phyloP scores from a whole-genome alignment of 2,888 invertebrate species.

The Dasypolia templi region DNA sequence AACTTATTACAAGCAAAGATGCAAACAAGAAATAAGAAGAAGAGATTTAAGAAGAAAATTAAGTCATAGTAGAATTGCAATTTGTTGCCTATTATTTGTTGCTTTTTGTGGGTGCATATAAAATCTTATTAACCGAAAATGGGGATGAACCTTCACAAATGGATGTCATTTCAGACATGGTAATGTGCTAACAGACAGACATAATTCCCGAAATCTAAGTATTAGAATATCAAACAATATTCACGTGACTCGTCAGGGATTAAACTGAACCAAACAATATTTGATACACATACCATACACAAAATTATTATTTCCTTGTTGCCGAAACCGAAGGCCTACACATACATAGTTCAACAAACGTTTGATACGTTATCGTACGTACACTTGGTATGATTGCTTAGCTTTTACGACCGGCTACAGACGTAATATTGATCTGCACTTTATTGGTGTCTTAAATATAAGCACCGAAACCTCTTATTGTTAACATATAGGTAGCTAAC shows the following conservation, averaged over 20 bases:
- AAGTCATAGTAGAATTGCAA: constrained; percentile 58
- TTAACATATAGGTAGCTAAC: constrained; percentile 36
- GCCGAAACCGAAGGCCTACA: constrained; percentile 34
- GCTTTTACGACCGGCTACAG: constrained; percentile 60
- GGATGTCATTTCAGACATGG: neutral
- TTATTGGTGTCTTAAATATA: constrained; percentile 62
- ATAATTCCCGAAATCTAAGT: neutral
- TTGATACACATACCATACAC: constrained; percentile 21
- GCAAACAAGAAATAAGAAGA: constrained; percentile 62
- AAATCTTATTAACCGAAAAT: constrained; percentile 7
- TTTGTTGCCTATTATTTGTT: constrained; percentile 25
- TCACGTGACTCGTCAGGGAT: constrained; percentile 9
- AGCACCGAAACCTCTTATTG: constrained; percentile 57
- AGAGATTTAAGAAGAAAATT: constrained; percentile 55
- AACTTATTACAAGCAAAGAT: constrained; percentile 73
- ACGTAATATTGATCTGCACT: constrained; percentile 62
- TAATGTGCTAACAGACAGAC: neutral
- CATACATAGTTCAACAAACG: constrained; percentile 44
- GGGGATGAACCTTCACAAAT: neutral
- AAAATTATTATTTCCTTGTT: constrained; percentile 34
- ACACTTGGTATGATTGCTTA: constrained; percentile 64
- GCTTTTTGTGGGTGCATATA: constrained; percentile 4
- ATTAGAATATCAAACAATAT: constrained; percentile 9
- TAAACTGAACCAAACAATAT: constrained; percentile 2
- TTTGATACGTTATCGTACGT: constrained; percentile 55